phyloP scores from a whole-genome alignment of 1,140 invertebrate genomes.

The Camponotus vicinus region DNA sequence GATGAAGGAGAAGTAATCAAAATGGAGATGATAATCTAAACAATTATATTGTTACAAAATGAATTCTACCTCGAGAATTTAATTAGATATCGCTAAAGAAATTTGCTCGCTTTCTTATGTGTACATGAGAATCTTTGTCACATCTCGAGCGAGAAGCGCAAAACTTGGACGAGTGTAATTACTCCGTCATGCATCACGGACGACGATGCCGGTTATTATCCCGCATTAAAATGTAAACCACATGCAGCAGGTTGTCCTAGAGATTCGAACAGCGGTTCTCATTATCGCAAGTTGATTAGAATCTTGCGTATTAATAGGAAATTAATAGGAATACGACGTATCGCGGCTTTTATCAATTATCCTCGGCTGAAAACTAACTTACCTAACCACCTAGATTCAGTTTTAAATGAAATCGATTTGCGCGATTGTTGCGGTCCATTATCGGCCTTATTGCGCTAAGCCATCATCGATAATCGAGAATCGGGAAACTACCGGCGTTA shows the following conservation, averaged over 20 bases:
- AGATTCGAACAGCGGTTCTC: slow-evolving; percentile 41
- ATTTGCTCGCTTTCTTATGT: not conserved
- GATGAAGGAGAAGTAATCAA: not conserved
- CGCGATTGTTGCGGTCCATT: not conserved
- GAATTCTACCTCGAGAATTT: not conserved
- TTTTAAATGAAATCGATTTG: slow-evolving; percentile 1
- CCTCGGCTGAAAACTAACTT: not conserved
- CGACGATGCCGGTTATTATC: slow-evolving; percentile 41
- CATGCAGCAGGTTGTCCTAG: slow-evolving; percentile 27
- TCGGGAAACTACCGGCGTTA: not conserved
- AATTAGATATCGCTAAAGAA: not conserved
- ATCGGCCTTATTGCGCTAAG: slow-evolving; percentile 12
- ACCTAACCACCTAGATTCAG: not conserved
- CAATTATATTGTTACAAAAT: not conserved
- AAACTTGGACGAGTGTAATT: slow-evolving; percentile 30
- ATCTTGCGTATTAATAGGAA: slow-evolving; percentile 4
- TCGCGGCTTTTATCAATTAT: slow-evolving; percentile 18
- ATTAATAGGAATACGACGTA: not conserved
- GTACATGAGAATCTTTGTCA: not conserved
- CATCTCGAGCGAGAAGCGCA: slow-evolving; percentile 2
- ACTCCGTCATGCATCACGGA: slow-evolving; percentile 44
- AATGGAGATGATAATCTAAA: not conserved
- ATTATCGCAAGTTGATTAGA: slow-evolving; percentile 20
- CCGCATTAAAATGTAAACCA: slow-evolving; percentile 58
- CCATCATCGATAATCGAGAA: slow-evolving; percentile 20